These are phyloP conservation scores for Mormyrops boulengeri DNA, from an alignment of 2,797 vertebrate genomes.

Conservation along the genomic window DNA sequence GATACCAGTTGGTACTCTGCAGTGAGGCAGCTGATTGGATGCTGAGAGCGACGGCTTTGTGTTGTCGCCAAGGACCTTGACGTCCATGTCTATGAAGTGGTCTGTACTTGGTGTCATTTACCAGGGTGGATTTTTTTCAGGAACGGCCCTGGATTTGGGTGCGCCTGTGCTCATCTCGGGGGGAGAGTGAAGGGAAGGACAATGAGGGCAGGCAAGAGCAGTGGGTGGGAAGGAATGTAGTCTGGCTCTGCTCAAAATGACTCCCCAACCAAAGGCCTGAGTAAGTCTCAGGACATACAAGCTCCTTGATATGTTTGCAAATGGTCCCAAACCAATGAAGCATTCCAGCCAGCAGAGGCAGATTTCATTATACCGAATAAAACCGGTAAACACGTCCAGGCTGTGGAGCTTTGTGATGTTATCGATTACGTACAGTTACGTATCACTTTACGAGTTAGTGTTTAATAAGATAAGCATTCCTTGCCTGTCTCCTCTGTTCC, in stretches of 20 bases:
- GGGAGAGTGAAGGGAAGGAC: slow-evolving; percentile 43
- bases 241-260: slow-evolving; percentile 25
- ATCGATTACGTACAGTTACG: not conserved
- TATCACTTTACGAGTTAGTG: not conserved
- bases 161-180: slow-evolving; percentile 13
- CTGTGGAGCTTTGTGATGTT: not conserved
- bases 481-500: not conserved
- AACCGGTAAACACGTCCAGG: not conserved
- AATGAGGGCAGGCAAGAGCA: slow-evolving; percentile 21
- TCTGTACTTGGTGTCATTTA: not conserved
- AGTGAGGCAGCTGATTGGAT: not conserved
- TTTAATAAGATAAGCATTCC: not conserved
- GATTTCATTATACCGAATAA: not conserved
- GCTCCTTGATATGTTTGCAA: not conserved
- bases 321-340: not conserved
- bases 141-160: not conserved
- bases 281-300: not conserved
- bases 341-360: not conserved
- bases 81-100: not conserved
- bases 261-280: not conserved
- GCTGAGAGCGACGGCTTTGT: not conserved
- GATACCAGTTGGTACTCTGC: not conserved
- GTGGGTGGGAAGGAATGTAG: slow-evolving; percentile 32
- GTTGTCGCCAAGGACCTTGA: not conserved
- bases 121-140: not conserved